Base-by-base conservation (phyloP, 2,888 invertebrate species). In the Heliothis peltigera region DNA sequence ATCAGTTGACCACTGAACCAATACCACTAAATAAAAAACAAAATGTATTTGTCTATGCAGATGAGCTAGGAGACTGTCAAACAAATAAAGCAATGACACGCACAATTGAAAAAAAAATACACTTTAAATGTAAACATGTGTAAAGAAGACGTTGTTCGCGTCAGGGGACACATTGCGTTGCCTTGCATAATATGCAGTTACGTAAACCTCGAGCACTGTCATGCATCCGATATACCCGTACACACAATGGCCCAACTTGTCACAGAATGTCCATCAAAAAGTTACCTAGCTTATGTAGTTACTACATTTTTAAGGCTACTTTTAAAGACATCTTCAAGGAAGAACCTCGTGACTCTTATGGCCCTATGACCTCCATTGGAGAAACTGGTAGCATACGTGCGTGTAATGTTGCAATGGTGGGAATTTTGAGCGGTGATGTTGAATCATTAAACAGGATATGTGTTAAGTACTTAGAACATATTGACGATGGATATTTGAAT, bases 391-490 rank as follows among this genome's bases (percentile, higher is more conserved):
- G 49, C 52, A 59, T 51, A 17, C 49, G n/a, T 22, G 18, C 35
- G 68, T 43, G 47, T 48, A 19, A 48, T 72, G 64, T 56, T 52
- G 67, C 61, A 72, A 72, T 62, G 35, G 7, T 59, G 73, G 77
- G 55, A 64, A 56, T 67, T 76, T 61, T 28, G 63, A 21, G 55
- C 42, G 35, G 56, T 32, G 49, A 21, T 52, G 57, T 53, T 67
- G 67, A 77, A 64, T 77, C 61, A 63, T 62, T 47, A 42, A 60
- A 64, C 67, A 75, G 77, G 68, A 77, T 72, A 47, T 61, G 51
- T 35, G 56, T 49, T 15, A 44, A 57, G 28, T 75, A 51, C 48
- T 60, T 22, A n/a, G 43, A 60, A 54, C 15, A 42, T 15, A 54
- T 12, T 18, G 17, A 48, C 35, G 22, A 51, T 22, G 4, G 19